Evolutionary conservation across 2,888 invertebrate species (phyloP), one percentile per base, ranked within the genome.

Genomic region (Thera britannica): DNA sequence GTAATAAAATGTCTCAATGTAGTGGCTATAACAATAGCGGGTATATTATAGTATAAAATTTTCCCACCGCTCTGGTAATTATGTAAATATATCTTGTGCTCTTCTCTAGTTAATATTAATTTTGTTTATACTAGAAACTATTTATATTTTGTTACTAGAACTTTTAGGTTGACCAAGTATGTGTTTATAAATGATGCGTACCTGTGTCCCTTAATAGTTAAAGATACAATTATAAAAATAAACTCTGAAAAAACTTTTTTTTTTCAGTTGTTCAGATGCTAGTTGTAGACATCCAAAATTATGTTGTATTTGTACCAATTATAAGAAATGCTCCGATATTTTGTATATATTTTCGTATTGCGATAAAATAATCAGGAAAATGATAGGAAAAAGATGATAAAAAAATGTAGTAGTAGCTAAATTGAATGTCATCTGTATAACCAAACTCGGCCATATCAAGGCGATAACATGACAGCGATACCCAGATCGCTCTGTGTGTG

Each of bases 11-110:
- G 83, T 85, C 85, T 90, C 81, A 67, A 79, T 81, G 76, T 81
- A 87, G 82, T 79, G 81, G 89, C 86, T 83, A 83, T 73, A 77
- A 83, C 75, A 77, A 80, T 84, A 88, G 89, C 92, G 90, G 91
- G 88, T 92, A 90, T 86, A 54, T 46, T 49, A 52, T 68, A 56
- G 72, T 72, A 61, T 67, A 81, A 79, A 84, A 83, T 76, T 60
- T 83, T 93, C 93, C 92, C 93, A 93, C 93, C 92, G 92, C 91
- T 72, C 61, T 84, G 79, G 71, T 86, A 67, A 70, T 83, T 79
- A 78, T 86, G 83, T 90, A 88, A 83, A 88, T 90, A 88, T 90
- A 88, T 77, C 35, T 54, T 54, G 56, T 65, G 56, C 64, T 65
- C 61, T 61, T 51, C 7, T 67, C 55, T 72, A 46, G 36, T 58